These are phyloP conservation scores for Hydriomena furcata DNA, from an alignment of 2,888 invertebrate species.

Conservation along the genomic window DNA sequence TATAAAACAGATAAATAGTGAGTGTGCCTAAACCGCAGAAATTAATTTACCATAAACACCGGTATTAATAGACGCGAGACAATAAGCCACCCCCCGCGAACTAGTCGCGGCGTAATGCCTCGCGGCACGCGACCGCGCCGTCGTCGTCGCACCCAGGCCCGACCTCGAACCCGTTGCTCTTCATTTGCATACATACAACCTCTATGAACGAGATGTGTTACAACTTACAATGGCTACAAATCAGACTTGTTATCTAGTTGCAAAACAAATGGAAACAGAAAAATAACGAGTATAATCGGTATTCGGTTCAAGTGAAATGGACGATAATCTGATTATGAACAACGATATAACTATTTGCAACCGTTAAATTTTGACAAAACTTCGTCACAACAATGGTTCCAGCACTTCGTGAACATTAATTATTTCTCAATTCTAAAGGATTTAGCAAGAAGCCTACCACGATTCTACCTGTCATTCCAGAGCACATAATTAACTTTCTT, in stretches of 20 bases:
- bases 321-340: background rate
- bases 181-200: slow-evolving; percentile 61
- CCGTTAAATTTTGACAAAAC: no score
- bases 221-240: slow-evolving; percentile 39
- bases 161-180: slow-evolving; percentile 59
- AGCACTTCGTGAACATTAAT: slow-evolving; percentile 49
- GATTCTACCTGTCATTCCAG: slow-evolving; percentile 58
- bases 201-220: slow-evolving; percentile 49
- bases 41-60: slow-evolving; percentile 74
- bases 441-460: slow-evolving; percentile 56
- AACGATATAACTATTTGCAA: background rate
- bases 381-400: no score
- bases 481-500: slow-evolving; percentile 70
- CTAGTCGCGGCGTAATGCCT: slow-evolving; percentile 71
- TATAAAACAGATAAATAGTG: slow-evolving; percentile 37
- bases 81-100: slow-evolving; percentile 74
- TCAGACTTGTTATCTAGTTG: slow-evolving; percentile 24
- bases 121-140: slow-evolving; percentile 65
- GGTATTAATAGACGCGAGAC: slow-evolving; percentile 78
- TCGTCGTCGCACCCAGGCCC: slow-evolving; percentile 59
- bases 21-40: slow-evolving; percentile 52
- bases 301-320: no score
- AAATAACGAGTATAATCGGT: background rate
- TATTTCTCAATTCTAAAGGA: slow-evolving; percentile 62
- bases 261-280: slow-evolving; percentile 13